Conservation (phyloP, 2,888 invertebrate genomes). For the Clepsis dumicolana region DNA sequence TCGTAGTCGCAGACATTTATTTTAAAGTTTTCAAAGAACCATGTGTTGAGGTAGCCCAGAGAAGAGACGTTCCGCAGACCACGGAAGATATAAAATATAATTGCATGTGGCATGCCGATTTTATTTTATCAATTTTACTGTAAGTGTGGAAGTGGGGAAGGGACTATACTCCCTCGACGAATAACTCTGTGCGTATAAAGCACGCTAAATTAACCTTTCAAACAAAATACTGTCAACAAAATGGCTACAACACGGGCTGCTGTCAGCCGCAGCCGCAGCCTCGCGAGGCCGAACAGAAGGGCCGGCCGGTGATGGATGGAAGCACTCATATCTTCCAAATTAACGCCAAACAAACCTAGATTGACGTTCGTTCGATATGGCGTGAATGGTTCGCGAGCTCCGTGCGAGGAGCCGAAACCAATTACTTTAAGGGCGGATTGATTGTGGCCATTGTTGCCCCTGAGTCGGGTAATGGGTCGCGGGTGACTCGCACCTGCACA, state of each 20-base stretch:
- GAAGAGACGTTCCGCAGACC: too few relatives aligned
- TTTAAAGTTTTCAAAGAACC: neutral
- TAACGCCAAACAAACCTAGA: constrained; percentile 5
- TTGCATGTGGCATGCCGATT: neutral
- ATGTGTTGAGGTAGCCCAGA: too few relatives aligned
- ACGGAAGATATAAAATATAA: neutral
- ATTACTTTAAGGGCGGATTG: constrained; percentile 8
- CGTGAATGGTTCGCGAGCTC: neutral
- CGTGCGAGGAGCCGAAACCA: constrained; percentile 4
- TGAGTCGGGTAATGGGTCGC: neutral
- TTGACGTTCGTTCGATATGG: neutral
- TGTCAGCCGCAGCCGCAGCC: neutral
- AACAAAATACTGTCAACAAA: neutral
- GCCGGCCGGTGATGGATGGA: neutral
- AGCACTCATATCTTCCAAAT: constrained; percentile 8
- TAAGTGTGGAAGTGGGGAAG: neutral
- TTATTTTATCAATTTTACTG: neutral
- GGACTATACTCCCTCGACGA: neutral
- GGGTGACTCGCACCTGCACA: constrained; percentile 14
- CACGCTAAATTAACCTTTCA: neutral
- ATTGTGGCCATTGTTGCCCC: constrained; percentile 17
- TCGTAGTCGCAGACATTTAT: too few relatives aligned
- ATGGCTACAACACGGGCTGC: constrained; percentile 1
- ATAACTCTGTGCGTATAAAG: neutral
- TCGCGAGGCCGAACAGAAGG: neutral